Conservation (phyloP, 2,113 vertebrate genomes). For the Indri indri region DNA sequence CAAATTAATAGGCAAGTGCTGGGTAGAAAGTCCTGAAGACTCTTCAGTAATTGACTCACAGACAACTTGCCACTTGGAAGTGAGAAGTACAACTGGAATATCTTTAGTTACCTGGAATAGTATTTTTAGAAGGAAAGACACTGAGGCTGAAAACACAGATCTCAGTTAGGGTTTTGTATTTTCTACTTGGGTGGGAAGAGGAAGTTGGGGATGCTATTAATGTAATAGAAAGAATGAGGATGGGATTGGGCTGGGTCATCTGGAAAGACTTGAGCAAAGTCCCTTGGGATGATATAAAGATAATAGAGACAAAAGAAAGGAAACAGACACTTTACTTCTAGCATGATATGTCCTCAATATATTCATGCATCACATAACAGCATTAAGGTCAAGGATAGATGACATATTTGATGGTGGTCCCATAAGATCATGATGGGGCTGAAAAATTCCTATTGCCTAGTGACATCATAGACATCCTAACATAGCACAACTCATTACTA, state of each 20-base stretch:
- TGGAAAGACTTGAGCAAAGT: neutral
- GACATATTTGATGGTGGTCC: neutral
- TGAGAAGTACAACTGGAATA: neutral
- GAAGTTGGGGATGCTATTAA: neutral
- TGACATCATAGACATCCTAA: neutral
- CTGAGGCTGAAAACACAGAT: neutral
- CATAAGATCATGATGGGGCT: neutral
- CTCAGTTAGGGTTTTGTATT: neutral
- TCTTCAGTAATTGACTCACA: slow-evolving; percentile 55
- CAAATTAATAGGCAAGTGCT: slow-evolving; percentile 81
- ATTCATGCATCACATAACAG: neutral
- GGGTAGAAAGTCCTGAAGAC: slow-evolving; percentile 66
- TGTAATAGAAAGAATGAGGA: neutral
- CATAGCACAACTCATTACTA: neutral
- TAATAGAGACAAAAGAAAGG: neutral
- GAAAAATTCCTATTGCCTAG: neutral
- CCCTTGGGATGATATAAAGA: neutral
- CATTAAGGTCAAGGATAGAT: neutral
- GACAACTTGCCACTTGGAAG: slow-evolving; percentile 13
- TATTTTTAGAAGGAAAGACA: neutral
- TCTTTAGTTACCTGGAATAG: neutral
- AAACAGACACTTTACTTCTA: neutral
- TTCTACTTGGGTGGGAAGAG: neutral
- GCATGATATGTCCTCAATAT: neutral
- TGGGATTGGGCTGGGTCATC: neutral